Conservation (phyloP, 1,140 invertebrate genomes). For the Leucophenga varia region DNA sequence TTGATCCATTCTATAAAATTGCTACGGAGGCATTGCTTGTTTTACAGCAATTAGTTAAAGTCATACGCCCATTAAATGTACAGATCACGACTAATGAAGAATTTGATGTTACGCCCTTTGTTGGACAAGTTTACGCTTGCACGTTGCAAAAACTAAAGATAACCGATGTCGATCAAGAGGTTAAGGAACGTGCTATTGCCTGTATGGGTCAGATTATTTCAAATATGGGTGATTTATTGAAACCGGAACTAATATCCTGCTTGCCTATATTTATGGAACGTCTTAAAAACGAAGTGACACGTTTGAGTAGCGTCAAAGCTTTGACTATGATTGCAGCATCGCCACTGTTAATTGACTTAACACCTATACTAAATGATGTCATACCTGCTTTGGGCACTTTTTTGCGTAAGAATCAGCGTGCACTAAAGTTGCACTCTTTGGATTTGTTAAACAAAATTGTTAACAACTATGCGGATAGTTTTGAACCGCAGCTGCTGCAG, state of each 20-base stretch:
- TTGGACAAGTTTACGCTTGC: slow-evolving; percentile 79
- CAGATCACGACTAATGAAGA: slow-evolving; percentile 29
- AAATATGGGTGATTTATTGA: slow-evolving; percentile 77
- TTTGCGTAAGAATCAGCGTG: slow-evolving; percentile 92
- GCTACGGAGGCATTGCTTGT: slow-evolving; percentile 90
- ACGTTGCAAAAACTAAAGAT: slow-evolving; percentile 81
- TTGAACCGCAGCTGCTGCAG: slow-evolving; percentile 70
- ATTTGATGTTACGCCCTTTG: slow-evolving; percentile 77
- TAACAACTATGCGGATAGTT: slow-evolving; percentile 72
- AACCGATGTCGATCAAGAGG: slow-evolving; percentile 95
- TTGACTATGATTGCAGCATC: slow-evolving; percentile 89
- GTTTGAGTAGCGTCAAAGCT: slow-evolving; percentile 91
- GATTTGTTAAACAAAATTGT: slow-evolving; percentile 85
- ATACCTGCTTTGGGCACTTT: slow-evolving; percentile 92
- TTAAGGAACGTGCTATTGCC: slow-evolving; percentile 93
- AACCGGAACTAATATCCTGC: slow-evolving; percentile 76
- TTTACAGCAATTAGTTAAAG: slow-evolving; percentile 88
- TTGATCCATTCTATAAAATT: slow-evolving; percentile 96
- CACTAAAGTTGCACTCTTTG: slow-evolving; percentile 86
- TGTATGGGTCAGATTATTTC: slow-evolving; percentile 93
- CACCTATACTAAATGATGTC: slow-evolving; percentile 80
- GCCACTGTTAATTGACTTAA: slow-evolving; percentile 81
- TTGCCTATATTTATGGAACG: slow-evolving; percentile 91
- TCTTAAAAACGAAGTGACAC: slow-evolving; percentile 92
- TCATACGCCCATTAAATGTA: slow-evolving; percentile 81